A percentile compares a stretch with the other conserved stretches of the same genome.
Evolutionary conservation across 2,888 invertebrate genomes (phyloP).

Genomic region (Cheilosia vernalis): DNA sequence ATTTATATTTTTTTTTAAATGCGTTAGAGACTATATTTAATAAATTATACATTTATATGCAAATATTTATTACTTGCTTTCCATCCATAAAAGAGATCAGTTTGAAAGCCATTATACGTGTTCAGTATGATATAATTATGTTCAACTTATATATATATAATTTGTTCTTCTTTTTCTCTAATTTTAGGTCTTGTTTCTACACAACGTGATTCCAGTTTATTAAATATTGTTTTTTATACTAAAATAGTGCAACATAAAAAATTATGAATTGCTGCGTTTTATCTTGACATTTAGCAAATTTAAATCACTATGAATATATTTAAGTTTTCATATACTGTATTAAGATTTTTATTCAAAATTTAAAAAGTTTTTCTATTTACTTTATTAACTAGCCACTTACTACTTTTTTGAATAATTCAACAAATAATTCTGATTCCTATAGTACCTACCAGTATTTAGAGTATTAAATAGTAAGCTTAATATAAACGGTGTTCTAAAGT

Average conservation of each 20-base stretch:
- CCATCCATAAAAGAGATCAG: conserved; percentile 69
- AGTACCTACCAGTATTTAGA: no score
- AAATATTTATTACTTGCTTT: conserved; percentile 66
- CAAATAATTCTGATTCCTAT: no score
- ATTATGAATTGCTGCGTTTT: conserved; percentile 15
- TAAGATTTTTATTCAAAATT: background rate
- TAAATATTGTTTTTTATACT: background rate
- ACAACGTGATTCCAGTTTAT: background rate
- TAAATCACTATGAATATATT: background rate
- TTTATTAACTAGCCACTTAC: no score
- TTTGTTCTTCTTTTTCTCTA: conserved; percentile 3
- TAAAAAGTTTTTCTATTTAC: no score
- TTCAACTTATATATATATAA: conserved; percentile 43
- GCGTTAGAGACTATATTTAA: conserved; percentile 34
- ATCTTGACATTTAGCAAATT: background rate
- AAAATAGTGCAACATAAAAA: background rate
- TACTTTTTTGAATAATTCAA: no score
- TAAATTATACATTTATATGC: conserved; percentile 57
- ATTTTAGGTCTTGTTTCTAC: conserved; percentile 6
- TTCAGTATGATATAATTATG: conserved; percentile 44
- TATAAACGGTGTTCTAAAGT: no score
- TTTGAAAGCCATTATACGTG: conserved; percentile 68
- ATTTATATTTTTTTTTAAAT: conserved; percentile 11
- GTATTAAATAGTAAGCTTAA: no score
- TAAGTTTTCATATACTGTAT: background rate